Base-by-base conservation (phyloP, 1,140 invertebrate genomes). In the Acromyrmex heyeri region DNA sequence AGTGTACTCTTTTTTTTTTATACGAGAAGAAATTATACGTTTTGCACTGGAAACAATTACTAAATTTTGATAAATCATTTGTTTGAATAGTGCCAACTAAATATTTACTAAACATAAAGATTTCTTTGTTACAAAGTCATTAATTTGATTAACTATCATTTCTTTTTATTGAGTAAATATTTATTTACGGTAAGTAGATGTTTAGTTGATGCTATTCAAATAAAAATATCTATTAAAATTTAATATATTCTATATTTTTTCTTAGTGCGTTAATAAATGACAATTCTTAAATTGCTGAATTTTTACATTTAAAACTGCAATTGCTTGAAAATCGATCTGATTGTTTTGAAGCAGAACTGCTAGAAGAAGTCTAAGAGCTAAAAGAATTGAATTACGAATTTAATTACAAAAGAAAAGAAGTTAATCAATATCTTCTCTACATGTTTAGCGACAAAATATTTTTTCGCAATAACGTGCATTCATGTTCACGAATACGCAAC, bases 401-500 rank as follows among this genome's bases (percentile, higher is more conserved):
- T 24, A 10, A 57, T 57, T 73, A 10, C 34, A 57, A 18, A 2
- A 0, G 16, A 34, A 34, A 38, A 27, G 4, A 5, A 72, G 3
- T 44, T 24, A 38, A n/a, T 57, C 14, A 8, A 61, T 57, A 38
- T 21, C 12, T 75, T 18, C n/a, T 18, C 12, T 61, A 24, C n/a
- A 27, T 12, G 4, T 44, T 76, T 5, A 24, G 5, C 12, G 53
- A 14, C 44, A 53, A 57, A 3, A 57, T 57, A 34, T 59, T 21
- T 75, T 59, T 59, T 75, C 7, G 55, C n/a, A 8, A 61, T 24
- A 76, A 59, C 5, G 16, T 18, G 30, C 34, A 16, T 76, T 75
- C 30, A 16, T 30, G 24, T 34, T 72, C 38, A 1, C 24, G 18
- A 44, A 8, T 24, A 48, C 16, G 61, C 30, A 79, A 59, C 50